phyloP scores from a whole-genome alignment of 1,140 invertebrate species.

The Drosophila parabipectinata region DNA sequence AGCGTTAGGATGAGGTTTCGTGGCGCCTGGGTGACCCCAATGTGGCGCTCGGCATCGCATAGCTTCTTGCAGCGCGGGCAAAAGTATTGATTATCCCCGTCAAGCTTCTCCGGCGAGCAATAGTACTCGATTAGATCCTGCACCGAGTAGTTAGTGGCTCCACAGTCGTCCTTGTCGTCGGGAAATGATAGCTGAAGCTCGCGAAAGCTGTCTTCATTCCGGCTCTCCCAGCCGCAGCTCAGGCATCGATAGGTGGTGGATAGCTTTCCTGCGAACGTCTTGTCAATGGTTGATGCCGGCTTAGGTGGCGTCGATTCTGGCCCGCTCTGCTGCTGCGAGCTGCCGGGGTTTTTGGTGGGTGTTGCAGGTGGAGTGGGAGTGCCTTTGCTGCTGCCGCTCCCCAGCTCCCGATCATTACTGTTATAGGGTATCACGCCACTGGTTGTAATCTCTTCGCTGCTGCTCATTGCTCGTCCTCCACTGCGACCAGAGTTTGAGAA shows the following conservation, averaged over 20 bases:
- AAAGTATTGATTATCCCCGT: slow-evolving; percentile 92
- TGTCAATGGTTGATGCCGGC: slow-evolving; percentile 86
- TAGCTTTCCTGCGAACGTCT: slow-evolving; percentile 90
- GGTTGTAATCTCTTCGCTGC: slow-evolving; percentile 43
- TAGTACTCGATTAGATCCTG: slow-evolving; percentile 91
- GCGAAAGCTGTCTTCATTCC: slow-evolving; percentile 90
- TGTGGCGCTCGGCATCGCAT: slow-evolving; percentile 90
- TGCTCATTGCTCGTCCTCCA: slow-evolving; percentile 11
- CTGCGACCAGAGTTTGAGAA: not conserved
- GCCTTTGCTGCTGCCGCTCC: slow-evolving; percentile 11
- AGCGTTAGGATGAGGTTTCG: slow-evolving; percentile 91
- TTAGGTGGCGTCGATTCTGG: slow-evolving; percentile 30
- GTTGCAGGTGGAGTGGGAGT: slow-evolving; percentile 15
- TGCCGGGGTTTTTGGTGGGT: slow-evolving; percentile 44
- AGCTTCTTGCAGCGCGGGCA: slow-evolving; percentile 91
- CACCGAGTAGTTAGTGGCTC: slow-evolving; percentile 86
- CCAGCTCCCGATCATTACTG: slow-evolving; percentile 57
- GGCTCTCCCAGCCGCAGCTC: slow-evolving; percentile 88
- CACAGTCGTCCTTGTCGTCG: slow-evolving; percentile 85
- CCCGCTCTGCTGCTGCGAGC: slow-evolving; percentile 14
- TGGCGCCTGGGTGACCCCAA: slow-evolving; percentile 89
- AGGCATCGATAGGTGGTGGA: slow-evolving; percentile 90
- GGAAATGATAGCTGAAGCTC: slow-evolving; percentile 93
- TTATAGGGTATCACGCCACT: slow-evolving; percentile 73
- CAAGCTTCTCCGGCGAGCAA: slow-evolving; percentile 89